Percentiles rank a stretch among this genome's conserved stretches.
phyloP scores from a whole-genome alignment of 1,140 invertebrate genomes.

The Phthorimaea operculella region DNA sequence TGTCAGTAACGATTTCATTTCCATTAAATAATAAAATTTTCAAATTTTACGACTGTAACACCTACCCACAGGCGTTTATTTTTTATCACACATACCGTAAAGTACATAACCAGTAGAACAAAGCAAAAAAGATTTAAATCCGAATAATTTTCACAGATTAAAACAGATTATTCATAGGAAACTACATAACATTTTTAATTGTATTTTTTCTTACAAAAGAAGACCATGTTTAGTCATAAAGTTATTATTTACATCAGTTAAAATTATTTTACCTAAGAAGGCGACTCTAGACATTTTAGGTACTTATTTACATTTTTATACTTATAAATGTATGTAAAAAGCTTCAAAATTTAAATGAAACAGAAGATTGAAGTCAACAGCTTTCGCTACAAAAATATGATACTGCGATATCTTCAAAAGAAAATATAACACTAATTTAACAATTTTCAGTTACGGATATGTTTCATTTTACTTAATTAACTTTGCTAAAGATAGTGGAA shows the following conservation, averaged over 20 bases:
- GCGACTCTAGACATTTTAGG: conserved; percentile 44
- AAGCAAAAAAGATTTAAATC: no score
- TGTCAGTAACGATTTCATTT: no score
- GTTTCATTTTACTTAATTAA: conserved; percentile 19
- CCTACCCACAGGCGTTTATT: no score
- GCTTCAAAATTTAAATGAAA: conserved; percentile 5
- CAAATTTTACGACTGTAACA: no score
- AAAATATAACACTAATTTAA: conserved; percentile 10
- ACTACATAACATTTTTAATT: neutral
- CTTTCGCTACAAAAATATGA: conserved; percentile 22
- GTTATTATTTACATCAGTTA: conserved; percentile 38
- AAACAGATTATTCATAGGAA: neutral
- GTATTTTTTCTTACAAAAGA: neutral
- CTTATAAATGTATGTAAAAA: conserved; percentile 10
- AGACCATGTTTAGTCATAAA: neutral
- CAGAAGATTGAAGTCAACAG: conserved; percentile 8
- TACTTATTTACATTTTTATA: conserved; percentile 33
- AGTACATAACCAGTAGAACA: no score
- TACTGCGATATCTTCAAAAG: conserved; percentile 1
- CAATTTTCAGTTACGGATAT: conserved; percentile 21
- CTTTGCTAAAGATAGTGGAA: conserved; percentile 20
- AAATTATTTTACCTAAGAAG: conserved; percentile 49
- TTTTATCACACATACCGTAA: no score
- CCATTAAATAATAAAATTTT: no score
- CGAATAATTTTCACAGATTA: neutral